These are phyloP conservation scores for Tinea pellionella DNA, from an alignment of 2,888 invertebrate genomes.

Conservation along the genomic window DNA sequence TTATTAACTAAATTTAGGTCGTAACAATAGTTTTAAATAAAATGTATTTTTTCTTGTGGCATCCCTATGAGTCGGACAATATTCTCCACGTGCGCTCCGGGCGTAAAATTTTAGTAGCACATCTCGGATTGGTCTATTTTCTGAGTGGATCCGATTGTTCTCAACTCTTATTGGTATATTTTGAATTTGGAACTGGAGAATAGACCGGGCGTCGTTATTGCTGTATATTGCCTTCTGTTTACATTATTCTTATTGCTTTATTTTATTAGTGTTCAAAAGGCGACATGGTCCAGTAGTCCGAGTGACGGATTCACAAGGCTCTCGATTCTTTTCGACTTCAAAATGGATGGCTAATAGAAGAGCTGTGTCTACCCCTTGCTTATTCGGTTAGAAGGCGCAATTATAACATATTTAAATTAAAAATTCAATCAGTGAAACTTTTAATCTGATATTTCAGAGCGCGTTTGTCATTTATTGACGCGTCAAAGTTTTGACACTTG, in stretches of 20 bases:
- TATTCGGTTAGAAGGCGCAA: too few species aligned
- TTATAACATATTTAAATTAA: not conserved
- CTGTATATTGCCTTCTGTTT: not conserved
- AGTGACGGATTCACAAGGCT: too few species aligned
- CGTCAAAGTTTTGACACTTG: conserved; percentile 21
- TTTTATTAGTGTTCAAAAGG: not conserved
- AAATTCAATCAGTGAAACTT: not conserved
- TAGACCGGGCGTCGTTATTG: conserved; percentile 3
- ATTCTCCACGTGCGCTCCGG: conserved; percentile 58
- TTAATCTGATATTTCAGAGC: not conserved
- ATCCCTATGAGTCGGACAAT: conserved; percentile 26
- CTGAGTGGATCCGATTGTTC: conserved; percentile 13
- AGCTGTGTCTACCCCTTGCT: too few species aligned
- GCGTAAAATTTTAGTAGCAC: conserved; percentile 60
- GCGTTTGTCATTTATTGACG: conserved; percentile 6
- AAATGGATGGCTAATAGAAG: too few species aligned
- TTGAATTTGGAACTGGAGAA: conserved; percentile 7
- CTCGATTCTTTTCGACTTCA: too few species aligned
- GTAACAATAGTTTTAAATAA: not conserved
- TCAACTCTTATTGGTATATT: conserved; percentile 11
- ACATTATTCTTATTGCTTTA: conserved; percentile 2
- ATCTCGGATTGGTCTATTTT: conserved; percentile 14
- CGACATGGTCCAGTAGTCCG: too few species aligned
- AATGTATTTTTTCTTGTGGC: not conserved
- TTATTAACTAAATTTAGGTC: not conserved